Percentiles rank a stretch among this genome's conserved stretches.
Evolutionary conservation across 2,113 vertebrate species (phyloP).

Genomic region (Muscicapa adusta): DNA sequence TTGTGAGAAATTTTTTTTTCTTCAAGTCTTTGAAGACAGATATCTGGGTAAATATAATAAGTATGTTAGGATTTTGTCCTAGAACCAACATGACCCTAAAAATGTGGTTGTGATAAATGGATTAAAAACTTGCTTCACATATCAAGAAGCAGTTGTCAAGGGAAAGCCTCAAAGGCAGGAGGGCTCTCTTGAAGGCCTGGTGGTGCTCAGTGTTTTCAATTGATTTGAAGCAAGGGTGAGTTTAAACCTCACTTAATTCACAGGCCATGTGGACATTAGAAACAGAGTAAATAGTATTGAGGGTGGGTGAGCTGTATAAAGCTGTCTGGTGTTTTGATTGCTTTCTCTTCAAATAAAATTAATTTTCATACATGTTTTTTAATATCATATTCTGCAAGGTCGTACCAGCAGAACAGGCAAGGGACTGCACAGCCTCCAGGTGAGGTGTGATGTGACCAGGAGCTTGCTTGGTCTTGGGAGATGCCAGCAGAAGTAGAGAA

Average conservation of each 20-base stretch:
- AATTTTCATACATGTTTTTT: background rate
- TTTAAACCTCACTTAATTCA: background rate
- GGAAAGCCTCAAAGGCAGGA: background rate
- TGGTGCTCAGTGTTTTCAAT: background rate
- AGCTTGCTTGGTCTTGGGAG: background rate
- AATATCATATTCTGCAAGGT: background rate
- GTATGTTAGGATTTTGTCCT: background rate
- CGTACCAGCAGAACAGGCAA: background rate
- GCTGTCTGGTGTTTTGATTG: background rate
- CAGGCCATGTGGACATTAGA: rapidly evolving
- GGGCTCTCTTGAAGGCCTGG: background rate
- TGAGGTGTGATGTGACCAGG: background rate
- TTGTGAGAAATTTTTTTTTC: background rate
- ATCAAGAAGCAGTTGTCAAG: background rate
- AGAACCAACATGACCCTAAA: slow-evolving; percentile 40
- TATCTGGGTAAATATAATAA: slow-evolving; percentile 10
- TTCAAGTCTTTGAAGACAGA: background rate
- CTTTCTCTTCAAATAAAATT: background rate
- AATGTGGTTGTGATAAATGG: background rate
- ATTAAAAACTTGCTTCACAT: background rate
- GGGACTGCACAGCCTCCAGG: background rate
- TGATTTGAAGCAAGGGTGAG: background rate
- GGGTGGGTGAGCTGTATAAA: background rate
- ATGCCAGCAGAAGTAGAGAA: background rate
- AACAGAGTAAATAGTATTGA: background rate